Base-by-base conservation (phyloP, 2,888 invertebrate species). In the Trichogramma dendrolimi region DNA sequence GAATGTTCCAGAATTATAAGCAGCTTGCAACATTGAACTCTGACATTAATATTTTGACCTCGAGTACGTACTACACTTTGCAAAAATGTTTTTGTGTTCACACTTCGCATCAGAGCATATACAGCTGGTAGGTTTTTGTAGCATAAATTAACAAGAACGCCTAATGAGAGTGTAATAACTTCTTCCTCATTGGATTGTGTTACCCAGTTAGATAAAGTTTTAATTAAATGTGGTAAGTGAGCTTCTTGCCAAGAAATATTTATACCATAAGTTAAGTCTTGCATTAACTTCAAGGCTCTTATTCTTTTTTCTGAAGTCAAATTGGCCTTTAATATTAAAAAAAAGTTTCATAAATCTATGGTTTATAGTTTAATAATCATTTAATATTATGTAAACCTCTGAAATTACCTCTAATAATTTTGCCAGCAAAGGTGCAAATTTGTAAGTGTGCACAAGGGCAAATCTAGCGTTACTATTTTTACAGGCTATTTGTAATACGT, bases 241-340 rank as follows among this genome's bases (percentile, higher is more conserved):
- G 90, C 88, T 71, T 91, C 90, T 75, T 90, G 90, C 90, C 91
- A 91, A n/a, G n/a, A 6, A 40, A 92, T 89, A 74, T 86, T 87
- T 14, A 91, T 88, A 41, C 91, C 91, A 70, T 90, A 90, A 0
- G 91, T 89, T 62, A 92, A 81, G 72, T 90, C 89, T 84, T 90
- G 87, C 80, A 89, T 85, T 44, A 89, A 81, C 67, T 83, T 81
- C 1, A 89, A n/a, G 2, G 88, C 78, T 70, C 83, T 82, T 43
- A 86, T 81, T 79, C 85, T 86, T 72, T 88, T n/a, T 53, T 87
- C 87, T 69, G 81, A 81, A 42, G 84, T 84, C 67, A 87, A 80
- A 61, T 85, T 75, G 8, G 73, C 72, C 72, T 76, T 48, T 38
- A 49, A 50, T 4, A 50, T 41, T 14, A 43, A 54, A 60, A 3